Base-by-base conservation (phyloP, 2,797 vertebrate genomes). In the Microhierax caerulescens region DNA sequence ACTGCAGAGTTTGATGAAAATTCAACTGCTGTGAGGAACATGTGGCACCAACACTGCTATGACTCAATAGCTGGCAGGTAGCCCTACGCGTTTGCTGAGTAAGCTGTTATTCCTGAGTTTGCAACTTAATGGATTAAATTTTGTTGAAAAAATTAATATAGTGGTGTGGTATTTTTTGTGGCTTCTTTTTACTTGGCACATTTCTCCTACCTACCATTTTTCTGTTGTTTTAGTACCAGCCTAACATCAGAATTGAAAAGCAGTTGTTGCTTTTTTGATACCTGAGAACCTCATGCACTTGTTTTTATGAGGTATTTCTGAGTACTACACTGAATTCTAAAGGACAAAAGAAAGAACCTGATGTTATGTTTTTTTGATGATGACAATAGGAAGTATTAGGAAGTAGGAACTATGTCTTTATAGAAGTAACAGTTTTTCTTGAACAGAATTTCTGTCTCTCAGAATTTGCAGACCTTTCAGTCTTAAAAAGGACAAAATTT, bases 61-160 rank as follows among this genome's bases (percentile, higher is more conserved):
- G 78, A 93, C 81, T 92, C 89, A 53, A 34, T 32, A 78, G 77
- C 91, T 96, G 95, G 69, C 89, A 85, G 74, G 56, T 24, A 75
- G 81, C 74, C 77, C 63, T 32, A 3, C 0, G 10, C 23, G 8
- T 75, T 59, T 91, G 86, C 95, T 89, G 93, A 91, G 59, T 85
- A 89, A 95, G 67, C 43, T 89, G 32, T 65, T 89, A 72, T 57
- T 87, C 47, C 74, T 21, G 50, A 85, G 47, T 73, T 65, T 94
- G 63, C 63, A 75, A 72, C 78, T 69, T 47, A 69, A 10, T 76
- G 41, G 34, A 37, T 96, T 61, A 3, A 73, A 28, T 51, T 79
- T 85, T 61, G 19, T 57, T 84, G 37, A 41, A 43, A 61, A 75
- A 87, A 45, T 4, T 61, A 56, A 47, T 76, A 65, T 15, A 39